A percentile compares a stretch with the other conserved stretches of the same genome.
Evolutionary conservation across 2,888 invertebrate genomes (phyloP).

Genomic region (Caenorhabditis parvicauda): DNA sequence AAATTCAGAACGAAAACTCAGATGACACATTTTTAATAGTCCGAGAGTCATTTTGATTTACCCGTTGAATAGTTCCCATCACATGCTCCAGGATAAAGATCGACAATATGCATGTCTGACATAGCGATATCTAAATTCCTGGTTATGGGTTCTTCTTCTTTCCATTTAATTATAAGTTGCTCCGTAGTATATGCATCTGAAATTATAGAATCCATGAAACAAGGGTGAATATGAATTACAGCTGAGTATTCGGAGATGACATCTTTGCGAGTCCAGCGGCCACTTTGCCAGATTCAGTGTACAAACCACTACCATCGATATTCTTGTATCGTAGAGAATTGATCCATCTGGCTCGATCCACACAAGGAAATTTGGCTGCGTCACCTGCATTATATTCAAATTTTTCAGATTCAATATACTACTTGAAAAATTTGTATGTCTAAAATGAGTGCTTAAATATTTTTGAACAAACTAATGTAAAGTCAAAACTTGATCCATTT

Average conservation of each 20-base stretch:
- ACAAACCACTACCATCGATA: conserved; percentile 57
- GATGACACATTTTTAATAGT: too few relatives aligned
- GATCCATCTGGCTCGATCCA: conserved; percentile 62
- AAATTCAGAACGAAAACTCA: too few relatives aligned
- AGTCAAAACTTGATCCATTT: too few relatives aligned
- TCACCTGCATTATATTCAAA: conserved; percentile 42
- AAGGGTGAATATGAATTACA: conserved; percentile 44
- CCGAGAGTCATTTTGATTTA: too few relatives aligned
- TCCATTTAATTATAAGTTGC: conserved; percentile 57
- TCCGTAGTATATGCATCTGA: conserved; percentile 62
- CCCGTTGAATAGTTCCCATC: conserved; percentile 61
- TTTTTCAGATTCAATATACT: background rate
- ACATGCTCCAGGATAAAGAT: conserved; percentile 53
- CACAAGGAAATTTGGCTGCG: conserved; percentile 61
- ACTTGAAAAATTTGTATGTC: background rate
- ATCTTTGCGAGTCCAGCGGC: conserved; percentile 59
- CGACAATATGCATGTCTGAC: conserved; percentile 61
- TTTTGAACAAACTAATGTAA: too few relatives aligned
- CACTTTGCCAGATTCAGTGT: conserved; percentile 60
- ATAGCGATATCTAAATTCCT: conserved; percentile 58
- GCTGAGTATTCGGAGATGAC: conserved; percentile 59
- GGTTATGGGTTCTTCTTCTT: conserved; percentile 52
- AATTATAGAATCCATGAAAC: conserved; percentile 7
- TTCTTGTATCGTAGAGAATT: conserved; percentile 57
- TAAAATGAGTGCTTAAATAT: too few relatives aligned